A percentile compares a stretch with the other conserved stretches of the same genome.
Conservation (phyloP, 2,888 invertebrate genomes). For the Helobdella robusta region DNA sequence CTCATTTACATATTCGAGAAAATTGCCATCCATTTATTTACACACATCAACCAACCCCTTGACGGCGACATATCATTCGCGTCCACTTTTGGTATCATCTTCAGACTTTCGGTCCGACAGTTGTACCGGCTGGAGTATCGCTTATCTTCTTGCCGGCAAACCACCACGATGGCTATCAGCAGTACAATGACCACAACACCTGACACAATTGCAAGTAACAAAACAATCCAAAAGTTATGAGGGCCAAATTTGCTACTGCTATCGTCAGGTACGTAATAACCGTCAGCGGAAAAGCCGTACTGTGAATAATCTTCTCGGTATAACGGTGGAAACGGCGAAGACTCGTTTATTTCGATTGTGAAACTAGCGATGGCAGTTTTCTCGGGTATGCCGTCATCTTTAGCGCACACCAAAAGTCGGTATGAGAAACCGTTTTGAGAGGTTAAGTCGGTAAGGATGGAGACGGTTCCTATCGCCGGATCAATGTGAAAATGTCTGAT, state of each 20-base stretch:
- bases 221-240: constrained; percentile 13
- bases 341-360: constrained; percentile 5
- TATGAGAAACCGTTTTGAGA: not conserved
- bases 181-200: constrained; percentile 21
- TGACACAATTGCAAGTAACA: constrained; percentile 19
- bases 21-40: too few relatives aligned
- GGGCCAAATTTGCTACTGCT: too few relatives aligned
- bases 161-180: constrained; percentile 13
- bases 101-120: constrained; percentile 18
- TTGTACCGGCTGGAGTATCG: constrained; percentile 8
- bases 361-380: not conserved
- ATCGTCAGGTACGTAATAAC: not conserved
- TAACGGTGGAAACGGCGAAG: not conserved
- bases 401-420: not conserved
- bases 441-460: not conserved
- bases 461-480: not conserved
- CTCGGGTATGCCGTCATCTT: constrained; percentile 11
- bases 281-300: not conserved
- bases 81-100: constrained; percentile 7
- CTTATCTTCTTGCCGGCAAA: constrained; percentile 16
- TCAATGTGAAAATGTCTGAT: constrained; percentile 5
- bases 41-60: too few relatives aligned
- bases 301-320: not conserved
- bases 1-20: too few relatives aligned
- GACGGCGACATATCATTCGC: too few relatives aligned